Base-by-base conservation (phyloP, 2,797 vertebrate genomes). In the Smutsia temminckii region DNA sequence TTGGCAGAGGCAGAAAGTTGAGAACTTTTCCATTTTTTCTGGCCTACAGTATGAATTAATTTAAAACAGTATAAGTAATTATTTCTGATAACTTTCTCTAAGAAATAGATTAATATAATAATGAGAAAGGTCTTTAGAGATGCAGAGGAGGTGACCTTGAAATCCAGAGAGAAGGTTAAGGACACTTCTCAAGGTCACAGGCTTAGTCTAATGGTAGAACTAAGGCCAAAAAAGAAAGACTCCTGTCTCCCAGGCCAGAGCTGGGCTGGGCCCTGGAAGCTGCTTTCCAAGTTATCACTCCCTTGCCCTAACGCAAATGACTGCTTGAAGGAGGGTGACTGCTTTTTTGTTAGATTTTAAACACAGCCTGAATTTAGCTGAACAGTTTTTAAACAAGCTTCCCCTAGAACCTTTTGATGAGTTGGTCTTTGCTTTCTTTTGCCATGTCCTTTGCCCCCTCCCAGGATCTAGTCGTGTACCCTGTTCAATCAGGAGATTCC, bases 11-110 rank as follows among this genome's bases (percentile, higher is more conserved):
- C 34, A 72, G 88, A 77, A 61, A 83, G 23, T 32, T 29, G 61
- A 74, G 51, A 83, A 81, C 49, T 1, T 9, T 72, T 55, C 34
- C 40, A 69, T n/a, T 91, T 23, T 77, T 57, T 66, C 40, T 46
- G 78, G 55, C 55, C 20, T 79, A 37, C 3, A 29, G 37, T 69
- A 32, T 51, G 23, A 80, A 72, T 66, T 25, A 85, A 77, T 63
- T 66, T 64, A 10, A 34, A 88, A 71, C 53, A 42, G 17, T 34
- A 14, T 20, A 75, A 66, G 34, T 37, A 91, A 68, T 75, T 94
- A 69, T 53, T 92, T 93, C 61, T 64, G 10, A 66, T 71, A 32
- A 64, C 93, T 83, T 85, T 85, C 71, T 87, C 20, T 79, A 85
- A 71, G 59, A 83, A 80, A 90, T 1, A 87, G 42, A 75, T 77